Evolutionary conservation across 2,888 invertebrate genomes (phyloP).

Genomic region (Synanthedon vespiformis): DNA sequence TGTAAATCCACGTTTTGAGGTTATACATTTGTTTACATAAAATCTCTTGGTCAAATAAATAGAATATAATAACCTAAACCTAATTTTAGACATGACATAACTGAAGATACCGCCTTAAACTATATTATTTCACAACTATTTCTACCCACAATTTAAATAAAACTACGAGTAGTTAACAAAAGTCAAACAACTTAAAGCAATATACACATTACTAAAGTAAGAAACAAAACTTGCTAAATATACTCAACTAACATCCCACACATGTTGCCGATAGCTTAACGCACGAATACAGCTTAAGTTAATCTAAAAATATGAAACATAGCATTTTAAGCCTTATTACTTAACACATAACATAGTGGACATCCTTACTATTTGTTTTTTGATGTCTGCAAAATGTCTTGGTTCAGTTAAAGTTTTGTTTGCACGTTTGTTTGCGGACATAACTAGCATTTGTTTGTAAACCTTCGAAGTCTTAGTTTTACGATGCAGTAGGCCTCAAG

Average conservation of each 20-base stretch:
- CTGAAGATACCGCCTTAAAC: too few species aligned
- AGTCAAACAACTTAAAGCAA: neutral
- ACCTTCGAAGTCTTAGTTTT: constrained; percentile 15
- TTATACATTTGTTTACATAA: too few species aligned
- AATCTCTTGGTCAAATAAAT: too few species aligned
- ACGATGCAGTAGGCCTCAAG: constrained; percentile 15
- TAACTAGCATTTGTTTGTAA: constrained; percentile 11
- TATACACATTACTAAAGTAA: neutral
- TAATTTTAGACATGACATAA: too few species aligned
- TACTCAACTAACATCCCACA: neutral
- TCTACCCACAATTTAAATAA: too few species aligned
- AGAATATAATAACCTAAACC: too few species aligned
- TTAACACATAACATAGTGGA: neutral
- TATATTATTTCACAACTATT: too few species aligned
- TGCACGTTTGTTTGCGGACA: neutral
- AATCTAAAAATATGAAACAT: neutral
- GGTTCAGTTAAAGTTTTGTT: neutral
- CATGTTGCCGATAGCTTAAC: neutral
- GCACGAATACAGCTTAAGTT: too few species aligned
- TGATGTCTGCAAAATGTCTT: neutral
- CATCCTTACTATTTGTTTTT: neutral
- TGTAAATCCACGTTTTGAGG: too few species aligned
- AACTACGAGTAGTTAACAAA: too few species aligned
- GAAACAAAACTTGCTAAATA: neutral
- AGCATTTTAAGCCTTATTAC: neutral